Conservation (phyloP, 2,797 vertebrate genomes). For the Spinus pinus region DNA sequence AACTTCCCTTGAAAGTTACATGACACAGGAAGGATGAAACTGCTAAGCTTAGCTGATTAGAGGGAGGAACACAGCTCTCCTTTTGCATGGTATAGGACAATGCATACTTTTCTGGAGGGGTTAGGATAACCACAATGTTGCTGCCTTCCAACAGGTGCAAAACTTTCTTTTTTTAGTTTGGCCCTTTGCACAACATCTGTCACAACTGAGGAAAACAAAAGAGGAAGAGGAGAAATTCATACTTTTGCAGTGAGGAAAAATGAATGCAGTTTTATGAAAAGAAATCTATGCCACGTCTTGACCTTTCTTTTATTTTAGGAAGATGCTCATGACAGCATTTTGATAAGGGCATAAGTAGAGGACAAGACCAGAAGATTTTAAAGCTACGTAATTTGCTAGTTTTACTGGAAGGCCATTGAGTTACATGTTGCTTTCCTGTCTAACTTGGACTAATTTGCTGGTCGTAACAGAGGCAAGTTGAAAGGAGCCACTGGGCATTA, state of each 20-base stretch:
- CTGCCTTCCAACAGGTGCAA: conserved; percentile 51
- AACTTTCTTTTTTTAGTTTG: conserved; percentile 19
- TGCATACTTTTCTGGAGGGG: neutral
- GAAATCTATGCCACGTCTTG: neutral
- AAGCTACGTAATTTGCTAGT: neutral
- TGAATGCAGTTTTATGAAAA: neutral
- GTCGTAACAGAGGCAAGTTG: neutral
- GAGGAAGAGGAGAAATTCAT: conserved; percentile 37
- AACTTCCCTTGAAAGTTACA: conserved; percentile 58
- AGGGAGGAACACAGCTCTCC: conserved; percentile 6
- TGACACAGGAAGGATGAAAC: conserved; percentile 58
- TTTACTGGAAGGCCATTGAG: neutral
- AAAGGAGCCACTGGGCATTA: neutral
- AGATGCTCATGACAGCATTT: neutral
- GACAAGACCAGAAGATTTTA: neutral
- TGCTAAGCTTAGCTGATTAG: conserved; percentile 45
- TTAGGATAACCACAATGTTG: conserved; percentile 26
- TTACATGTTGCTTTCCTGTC: neutral
- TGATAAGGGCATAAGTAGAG: neutral
- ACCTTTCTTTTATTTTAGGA: conserved; percentile 10
- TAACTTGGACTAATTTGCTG: neutral
- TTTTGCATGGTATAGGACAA: neutral
- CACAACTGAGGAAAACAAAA: conserved; percentile 40
- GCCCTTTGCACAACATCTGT: conserved; percentile 44
- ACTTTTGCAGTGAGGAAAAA: neutral